Conservation (phyloP, 2,888 invertebrate genomes). For the Pyrgus malvae region DNA sequence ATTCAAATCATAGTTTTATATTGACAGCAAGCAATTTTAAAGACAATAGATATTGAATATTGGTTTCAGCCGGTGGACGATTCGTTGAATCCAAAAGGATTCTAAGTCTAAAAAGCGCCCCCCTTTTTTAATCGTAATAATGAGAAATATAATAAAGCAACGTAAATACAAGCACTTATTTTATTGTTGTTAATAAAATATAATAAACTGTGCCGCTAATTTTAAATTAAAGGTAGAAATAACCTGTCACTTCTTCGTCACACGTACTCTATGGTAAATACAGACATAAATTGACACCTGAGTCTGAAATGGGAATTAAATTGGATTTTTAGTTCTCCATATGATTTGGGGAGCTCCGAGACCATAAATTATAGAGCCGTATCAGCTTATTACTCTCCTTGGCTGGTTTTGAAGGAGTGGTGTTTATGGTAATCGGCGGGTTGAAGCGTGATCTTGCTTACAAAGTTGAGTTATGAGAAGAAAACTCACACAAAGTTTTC, state of each 20-base stretch:
- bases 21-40: too few species aligned
- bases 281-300: constrained; percentile 41
- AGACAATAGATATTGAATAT: too few species aligned
- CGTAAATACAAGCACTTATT: too few species aligned
- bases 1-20: too few species aligned
- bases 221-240: too few species aligned
- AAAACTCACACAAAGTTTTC: constrained; percentile 33
- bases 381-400: constrained; percentile 34
- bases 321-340: constrained; percentile 26
- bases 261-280: constrained; percentile 17
- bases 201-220: neutral
- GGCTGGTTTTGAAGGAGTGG: constrained; percentile 33
- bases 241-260: neutral
- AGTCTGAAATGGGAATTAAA: constrained; percentile 20
- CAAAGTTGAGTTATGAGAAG: constrained; percentile 36
- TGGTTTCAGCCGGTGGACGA: too few species aligned
- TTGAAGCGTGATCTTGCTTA: constrained; percentile 33
- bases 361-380: constrained; percentile 32
- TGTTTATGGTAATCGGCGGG: constrained; percentile 37
- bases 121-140: too few species aligned
- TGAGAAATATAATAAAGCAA: too few species aligned
- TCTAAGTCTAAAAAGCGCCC: too few species aligned
- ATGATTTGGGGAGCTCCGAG: constrained; percentile 27
- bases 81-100: too few species aligned
- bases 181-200: neutral